Evolutionary conservation across 2,888 invertebrate genomes (phyloP).

Genomic region (Mythimna impura): DNA sequence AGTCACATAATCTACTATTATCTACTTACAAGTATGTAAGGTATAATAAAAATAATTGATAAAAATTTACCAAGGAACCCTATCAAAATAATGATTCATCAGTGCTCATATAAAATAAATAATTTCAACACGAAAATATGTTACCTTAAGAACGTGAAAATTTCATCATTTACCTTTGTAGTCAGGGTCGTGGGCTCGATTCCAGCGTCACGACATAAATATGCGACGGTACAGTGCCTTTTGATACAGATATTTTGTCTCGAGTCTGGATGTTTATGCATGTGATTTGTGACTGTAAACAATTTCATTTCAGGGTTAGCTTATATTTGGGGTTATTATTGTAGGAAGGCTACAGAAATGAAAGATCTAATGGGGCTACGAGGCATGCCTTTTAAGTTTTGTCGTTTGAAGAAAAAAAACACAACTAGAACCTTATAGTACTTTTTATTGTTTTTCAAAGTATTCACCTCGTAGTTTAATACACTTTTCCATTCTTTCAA

Average conservation of each 20-base stretch:
- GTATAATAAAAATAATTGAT: no score
- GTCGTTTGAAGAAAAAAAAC: no score
- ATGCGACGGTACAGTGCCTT: conserved; percentile 10
- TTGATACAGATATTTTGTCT: conserved; percentile 12
- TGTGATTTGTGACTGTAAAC: conserved; percentile 28
- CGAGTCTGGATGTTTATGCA: conserved; percentile 1
- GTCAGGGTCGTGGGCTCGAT: conserved; percentile 44
- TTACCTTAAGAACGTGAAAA: neutral
- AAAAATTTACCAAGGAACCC: conserved; percentile 6
- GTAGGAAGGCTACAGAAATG: neutral
- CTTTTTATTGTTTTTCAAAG: no score
- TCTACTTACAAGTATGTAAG: no score
- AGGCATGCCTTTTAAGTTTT: no score
- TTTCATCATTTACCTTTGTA: conserved; percentile 25
- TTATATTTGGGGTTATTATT: conserved; percentile 3
- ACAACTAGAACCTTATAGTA: no score
- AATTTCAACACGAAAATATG: neutral
- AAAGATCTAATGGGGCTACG: no score
- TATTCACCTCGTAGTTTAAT: no score
- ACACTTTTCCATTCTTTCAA: no score
- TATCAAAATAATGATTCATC: neutral
- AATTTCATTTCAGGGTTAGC: neutral
- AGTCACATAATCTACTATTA: no score
- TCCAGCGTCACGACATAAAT: conserved; percentile 20
- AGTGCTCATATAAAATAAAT: neutral